Evolutionary conservation across 2,888 invertebrate genomes (phyloP), one percentile per base, ranked within the genome.

Genomic region (Aphidius colemani): DNA sequence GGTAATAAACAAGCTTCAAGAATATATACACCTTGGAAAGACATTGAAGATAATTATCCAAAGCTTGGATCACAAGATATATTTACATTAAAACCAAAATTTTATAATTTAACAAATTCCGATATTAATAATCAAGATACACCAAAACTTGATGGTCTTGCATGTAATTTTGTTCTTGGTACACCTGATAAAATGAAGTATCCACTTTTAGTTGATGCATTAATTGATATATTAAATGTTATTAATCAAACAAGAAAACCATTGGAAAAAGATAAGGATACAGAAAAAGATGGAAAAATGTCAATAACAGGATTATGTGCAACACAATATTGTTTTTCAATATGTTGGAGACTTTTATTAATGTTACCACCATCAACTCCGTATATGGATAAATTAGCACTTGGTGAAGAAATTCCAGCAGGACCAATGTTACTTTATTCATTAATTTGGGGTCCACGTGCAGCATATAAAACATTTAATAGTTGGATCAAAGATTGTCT

Each of bases 401-500:
- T 90, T 13, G 89, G 88, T 6, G 84, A 86, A 62, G 87, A 87
- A 18, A 86, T 89, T 3, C 85, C 91, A 41, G 89, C 92, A 7
- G 87, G 88, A 0, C 89, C 91, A 3, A 83, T 89, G 72, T 85
- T 93, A 11, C 84, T 96, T 49, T 93, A 96, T 83, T 93, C 95
- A 0, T 84, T 96, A 7, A 85, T 96, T 8, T 96, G 96, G 96
- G 93, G 94, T 6, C 93, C 96, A 6, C 86, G 96, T 53, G 90
- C 94, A 1, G 89, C 90, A 45, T 91, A 93, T 79, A 93, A 94
- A 82, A 89, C 91, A 6, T 94, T 93, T 82, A 89, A 90, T 72
- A 90, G 92, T 49, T 96, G 96, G 92, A 88, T 95, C 74, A 95
- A 95, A 85, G 96, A 96, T 78, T 94, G 93, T 62, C 86, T 96